Evolutionary conservation across 2,113 vertebrate genomes (phyloP).

Genomic region (Eleginops maclovinus): DNA sequence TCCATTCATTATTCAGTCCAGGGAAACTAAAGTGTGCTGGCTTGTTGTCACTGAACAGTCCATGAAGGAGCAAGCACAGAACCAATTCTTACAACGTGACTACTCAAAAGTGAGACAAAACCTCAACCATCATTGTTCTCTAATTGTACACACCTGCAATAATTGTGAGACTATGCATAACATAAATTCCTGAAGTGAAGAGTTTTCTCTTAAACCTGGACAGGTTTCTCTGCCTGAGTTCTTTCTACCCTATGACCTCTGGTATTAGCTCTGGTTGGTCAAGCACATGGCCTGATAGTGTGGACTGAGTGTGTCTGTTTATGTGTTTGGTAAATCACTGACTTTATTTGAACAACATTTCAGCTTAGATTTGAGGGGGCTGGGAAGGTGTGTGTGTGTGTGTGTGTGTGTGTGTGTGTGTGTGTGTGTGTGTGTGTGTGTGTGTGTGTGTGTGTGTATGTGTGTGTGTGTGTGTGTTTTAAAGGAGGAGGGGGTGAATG

Average conservation of each 20-base stretch:
- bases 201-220: neutral
- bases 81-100: constrained; percentile 1
- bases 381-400: constrained; percentile 62
- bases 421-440: constrained; percentile 64
- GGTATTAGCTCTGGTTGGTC: constrained; percentile 41
- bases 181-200: neutral
- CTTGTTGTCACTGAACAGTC: constrained; percentile 33
- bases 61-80: constrained; percentile 8
- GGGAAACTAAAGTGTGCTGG: constrained; percentile 40
- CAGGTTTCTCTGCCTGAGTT: neutral
- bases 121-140: neutral
- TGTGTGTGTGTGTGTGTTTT: constrained; percentile 33
- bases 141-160: neutral
- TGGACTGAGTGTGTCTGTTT: constrained; percentile 40
- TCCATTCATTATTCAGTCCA: constrained; percentile 70
- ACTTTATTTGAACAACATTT: constrained; percentile 77
- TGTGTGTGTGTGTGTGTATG: constrained; percentile 63
- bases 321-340: constrained; percentile 72
- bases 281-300: constrained; percentile 52
- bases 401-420: no score
- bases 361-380: constrained; percentile 43
- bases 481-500: constrained; percentile 28
- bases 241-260: constrained; percentile 36
- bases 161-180: neutral
- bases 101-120: neutral